A percentile compares a stretch with the other conserved stretches of the same genome.
Conservation (phyloP, 2,888 invertebrate species). For the Litoditis marina region DNA sequence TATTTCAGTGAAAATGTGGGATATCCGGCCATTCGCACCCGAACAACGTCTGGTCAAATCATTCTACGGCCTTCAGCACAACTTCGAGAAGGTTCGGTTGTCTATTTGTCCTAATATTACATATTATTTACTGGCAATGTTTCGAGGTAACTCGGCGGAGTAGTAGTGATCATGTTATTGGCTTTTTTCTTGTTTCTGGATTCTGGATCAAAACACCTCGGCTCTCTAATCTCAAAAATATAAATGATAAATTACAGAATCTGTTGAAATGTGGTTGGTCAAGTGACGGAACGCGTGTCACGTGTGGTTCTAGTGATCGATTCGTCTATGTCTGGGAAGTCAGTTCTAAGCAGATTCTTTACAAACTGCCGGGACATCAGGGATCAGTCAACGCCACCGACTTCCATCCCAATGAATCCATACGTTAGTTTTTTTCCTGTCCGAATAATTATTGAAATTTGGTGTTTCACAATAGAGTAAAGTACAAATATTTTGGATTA, state of each 20-base stretch:
- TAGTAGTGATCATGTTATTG: not conserved
- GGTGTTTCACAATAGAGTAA: no score
- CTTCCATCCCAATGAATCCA: constrained; percentile 89
- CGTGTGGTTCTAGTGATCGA: constrained; percentile 84
- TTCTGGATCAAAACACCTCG: no score
- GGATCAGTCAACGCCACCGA: constrained; percentile 94
- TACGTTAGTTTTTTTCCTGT: constrained; percentile 67
- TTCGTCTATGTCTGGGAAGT: constrained; percentile 97
- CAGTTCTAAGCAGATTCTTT: constrained; percentile 81
- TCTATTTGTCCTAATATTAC: constrained; percentile 18
- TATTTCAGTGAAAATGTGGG: constrained; percentile 81
- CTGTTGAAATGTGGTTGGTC: constrained; percentile 89
- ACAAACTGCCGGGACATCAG: constrained; percentile 95
- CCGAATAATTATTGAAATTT: no score
- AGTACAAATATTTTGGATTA: no score
- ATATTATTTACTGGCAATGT: not conserved
- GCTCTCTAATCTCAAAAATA: constrained; percentile 14
- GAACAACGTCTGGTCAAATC: constrained; percentile 79
- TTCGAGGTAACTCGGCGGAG: constrained; percentile 3
- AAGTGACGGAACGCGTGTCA: constrained; percentile 83
- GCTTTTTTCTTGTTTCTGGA: not conserved
- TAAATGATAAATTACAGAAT: constrained; percentile 70
- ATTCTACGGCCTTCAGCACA: constrained; percentile 88
- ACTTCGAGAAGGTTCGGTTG: constrained; percentile 78
- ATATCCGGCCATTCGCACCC: constrained; percentile 89